These are phyloP conservation scores for Conistra vaccinii DNA, from an alignment of 2,888 invertebrate genomes.

Conservation along the genomic window DNA sequence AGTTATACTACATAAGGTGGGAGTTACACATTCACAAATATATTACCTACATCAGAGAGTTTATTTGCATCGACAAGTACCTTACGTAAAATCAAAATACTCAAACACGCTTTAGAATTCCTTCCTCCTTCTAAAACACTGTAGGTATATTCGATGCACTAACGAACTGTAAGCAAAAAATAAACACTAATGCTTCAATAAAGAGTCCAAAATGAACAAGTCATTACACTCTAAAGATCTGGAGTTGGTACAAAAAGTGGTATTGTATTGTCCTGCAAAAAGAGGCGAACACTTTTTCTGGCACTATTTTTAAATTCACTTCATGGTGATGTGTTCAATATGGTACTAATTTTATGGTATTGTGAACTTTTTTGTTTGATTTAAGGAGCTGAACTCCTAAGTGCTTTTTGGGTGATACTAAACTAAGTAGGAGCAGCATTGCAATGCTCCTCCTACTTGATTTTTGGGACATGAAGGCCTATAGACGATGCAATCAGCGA, in stretches of 20 bases:
- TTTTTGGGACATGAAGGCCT: not conserved
- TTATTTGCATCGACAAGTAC: not conserved
- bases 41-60: not conserved
- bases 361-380: constrained; percentile 12
- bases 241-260: constrained; percentile 20
- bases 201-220: constrained; percentile 17
- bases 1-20: too few relatives aligned
- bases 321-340: not conserved
- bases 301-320: not conserved
- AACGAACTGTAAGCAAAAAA: constrained; percentile 21
- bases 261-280: constrained; percentile 15
- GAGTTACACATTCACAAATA: too few relatives aligned
- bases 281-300: constrained; percentile 6
- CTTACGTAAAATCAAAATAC: not conserved
- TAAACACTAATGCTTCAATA: constrained; percentile 18
- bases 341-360: constrained; percentile 15
- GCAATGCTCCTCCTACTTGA: not conserved
- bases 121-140: not conserved
- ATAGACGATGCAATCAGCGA: not conserved
- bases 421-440: not conserved
- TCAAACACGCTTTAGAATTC: not conserved
- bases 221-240: constrained; percentile 8
- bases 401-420: not conserved
- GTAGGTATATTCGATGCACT: not conserved
- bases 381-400: not conserved